Percentiles rank a stretch among this genome's conserved stretches.
Conservation (phyloP, 35 echinoderm and acorn worm species). For the Anneissia japonica region DNA sequence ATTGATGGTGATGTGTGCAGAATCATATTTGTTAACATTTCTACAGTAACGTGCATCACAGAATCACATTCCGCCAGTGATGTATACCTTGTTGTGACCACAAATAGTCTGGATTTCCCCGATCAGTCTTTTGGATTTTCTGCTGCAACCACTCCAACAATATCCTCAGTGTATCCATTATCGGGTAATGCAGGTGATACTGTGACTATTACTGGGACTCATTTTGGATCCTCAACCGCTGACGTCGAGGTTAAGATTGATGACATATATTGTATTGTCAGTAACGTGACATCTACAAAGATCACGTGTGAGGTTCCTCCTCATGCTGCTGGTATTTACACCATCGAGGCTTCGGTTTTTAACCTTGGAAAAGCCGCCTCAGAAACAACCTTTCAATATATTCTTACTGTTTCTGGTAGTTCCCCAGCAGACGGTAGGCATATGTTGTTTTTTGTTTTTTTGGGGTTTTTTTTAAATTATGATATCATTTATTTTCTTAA, state of each 20-base stretch:
- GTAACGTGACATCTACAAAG: conserved; percentile 6
- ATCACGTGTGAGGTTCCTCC: conserved; percentile 54
- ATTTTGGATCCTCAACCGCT: conserved; percentile 27
- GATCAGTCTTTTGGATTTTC: conserved; percentile 37
- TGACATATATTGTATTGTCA: conserved; percentile 46
- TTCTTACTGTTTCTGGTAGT: conserved; percentile 29
- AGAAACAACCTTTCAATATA: conserved; percentile 53
- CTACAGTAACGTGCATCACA: conserved; percentile 58
- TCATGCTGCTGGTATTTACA: conserved; percentile 68
- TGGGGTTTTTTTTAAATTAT: no score
- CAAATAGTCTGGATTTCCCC: conserved; percentile 16
- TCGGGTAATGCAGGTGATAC: conserved; percentile 51
- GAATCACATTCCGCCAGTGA: conserved; percentile 15
- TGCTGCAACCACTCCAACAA: conserved; percentile 39
- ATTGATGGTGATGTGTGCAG: conserved; percentile 54
- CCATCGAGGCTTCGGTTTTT: conserved; percentile 26
- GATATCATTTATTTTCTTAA: no score
- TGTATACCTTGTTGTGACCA: conserved; percentile 44
- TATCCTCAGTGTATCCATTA: conserved; percentile 47
- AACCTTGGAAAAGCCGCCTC: conserved; percentile 25
- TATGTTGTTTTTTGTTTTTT: no score
- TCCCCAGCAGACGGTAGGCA: conserved; percentile 48
- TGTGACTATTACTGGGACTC: conserved; percentile 60
- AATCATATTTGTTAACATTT: conserved; percentile 68
- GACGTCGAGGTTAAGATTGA: conserved; percentile 65